A percentile compares a stretch with the other conserved stretches of the same genome.
phyloP scores from a whole-genome alignment of 2,888 invertebrate genomes.

The Nowickia ferox region DNA sequence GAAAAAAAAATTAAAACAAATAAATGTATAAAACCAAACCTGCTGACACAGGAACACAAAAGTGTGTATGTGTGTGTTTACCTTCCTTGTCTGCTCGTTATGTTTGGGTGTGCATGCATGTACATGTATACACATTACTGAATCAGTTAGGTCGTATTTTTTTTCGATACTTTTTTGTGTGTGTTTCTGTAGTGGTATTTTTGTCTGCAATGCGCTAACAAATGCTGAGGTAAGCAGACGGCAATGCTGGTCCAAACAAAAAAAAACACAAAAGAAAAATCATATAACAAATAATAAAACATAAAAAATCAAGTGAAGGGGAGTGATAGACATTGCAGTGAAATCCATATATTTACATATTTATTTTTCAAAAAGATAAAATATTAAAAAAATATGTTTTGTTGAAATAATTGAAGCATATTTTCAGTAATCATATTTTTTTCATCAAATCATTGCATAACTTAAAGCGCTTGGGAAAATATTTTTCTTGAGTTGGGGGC shows the following conservation, averaged over 20 bases:
- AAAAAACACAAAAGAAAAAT: constrained; percentile 2
- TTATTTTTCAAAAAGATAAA: background rate
- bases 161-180: background rate
- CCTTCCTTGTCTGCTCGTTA: constrained; percentile 48
- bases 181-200: constrained; percentile 37
- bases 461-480: background rate
- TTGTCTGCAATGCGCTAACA: constrained; percentile 70
- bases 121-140: background rate
- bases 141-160: constrained; percentile 21
- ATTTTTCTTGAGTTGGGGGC: too few species aligned
- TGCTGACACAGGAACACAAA: constrained; percentile 40
- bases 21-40: constrained; percentile 19
- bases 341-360: constrained; percentile 10
- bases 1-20: constrained; percentile 15
- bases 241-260: constrained; percentile 23
- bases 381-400: background rate
- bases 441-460: constrained; percentile 6
- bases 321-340: constrained; percentile 59
- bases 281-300: constrained; percentile 22
- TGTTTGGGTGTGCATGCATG: constrained; percentile 10
- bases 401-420: constrained; percentile 42
- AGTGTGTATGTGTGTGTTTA: background rate
- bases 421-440: constrained; percentile 1
- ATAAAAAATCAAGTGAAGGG: constrained; percentile 26
- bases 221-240: constrained; percentile 67